These are phyloP conservation scores for Hippopotamyrus pictus DNA, from an alignment of 2,797 vertebrate species.

Conservation along the genomic window DNA sequence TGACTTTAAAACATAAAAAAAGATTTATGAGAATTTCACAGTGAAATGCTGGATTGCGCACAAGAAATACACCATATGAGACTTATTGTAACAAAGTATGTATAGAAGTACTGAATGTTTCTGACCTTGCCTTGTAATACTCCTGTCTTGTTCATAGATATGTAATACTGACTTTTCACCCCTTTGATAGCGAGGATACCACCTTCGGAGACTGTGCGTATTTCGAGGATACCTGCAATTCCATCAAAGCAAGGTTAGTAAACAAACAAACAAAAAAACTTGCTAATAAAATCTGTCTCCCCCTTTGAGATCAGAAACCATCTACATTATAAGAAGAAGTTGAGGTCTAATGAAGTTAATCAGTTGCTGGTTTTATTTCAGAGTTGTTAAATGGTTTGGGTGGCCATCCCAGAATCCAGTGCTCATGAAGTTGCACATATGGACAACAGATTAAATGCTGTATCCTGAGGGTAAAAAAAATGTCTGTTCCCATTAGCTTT, in stretches of 20 bases:
- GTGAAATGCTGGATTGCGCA: neutral
- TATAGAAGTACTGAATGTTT: neutral
- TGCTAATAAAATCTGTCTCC: conserved; percentile 23
- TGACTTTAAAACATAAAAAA: neutral
- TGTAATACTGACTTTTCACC: conserved; percentile 91
- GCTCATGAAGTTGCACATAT: conserved; percentile 48
- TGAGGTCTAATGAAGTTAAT: conserved; percentile 49
- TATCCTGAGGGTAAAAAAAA: conserved; percentile 43
- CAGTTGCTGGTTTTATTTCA: conserved; percentile 47
- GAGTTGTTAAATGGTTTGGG: conserved; percentile 55
- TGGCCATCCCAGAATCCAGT: conserved; percentile 52
- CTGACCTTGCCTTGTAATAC: conserved; percentile 91
- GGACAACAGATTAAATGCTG: conserved; percentile 49
- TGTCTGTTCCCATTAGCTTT: conserved; percentile 42
- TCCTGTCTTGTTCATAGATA: conserved; percentile 90
- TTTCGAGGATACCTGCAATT: conserved; percentile 90
- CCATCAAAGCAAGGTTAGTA: conserved; percentile 35
- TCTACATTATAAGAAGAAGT: conserved; percentile 47
- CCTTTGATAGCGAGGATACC: conserved; percentile 95
- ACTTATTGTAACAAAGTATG: neutral
- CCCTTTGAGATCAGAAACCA: conserved; percentile 35
- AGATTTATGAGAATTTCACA: neutral
- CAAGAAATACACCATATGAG: neutral
- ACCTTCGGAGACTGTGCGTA: conserved; percentile 91
- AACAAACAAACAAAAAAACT: neutral